phyloP scores from a whole-genome alignment of 2,888 invertebrate genomes.

The Sisyra terminalis region DNA sequence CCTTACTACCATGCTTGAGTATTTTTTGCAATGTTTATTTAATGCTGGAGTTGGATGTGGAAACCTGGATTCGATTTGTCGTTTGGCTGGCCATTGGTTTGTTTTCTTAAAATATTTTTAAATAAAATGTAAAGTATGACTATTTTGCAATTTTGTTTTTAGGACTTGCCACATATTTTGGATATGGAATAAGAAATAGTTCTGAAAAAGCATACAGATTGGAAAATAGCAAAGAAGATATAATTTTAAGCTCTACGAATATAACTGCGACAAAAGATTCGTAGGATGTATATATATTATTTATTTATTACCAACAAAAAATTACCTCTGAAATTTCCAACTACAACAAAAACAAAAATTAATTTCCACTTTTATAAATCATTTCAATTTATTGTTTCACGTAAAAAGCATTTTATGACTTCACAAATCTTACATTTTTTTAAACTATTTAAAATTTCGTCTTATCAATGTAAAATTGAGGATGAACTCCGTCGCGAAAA shows the following conservation, averaged over 20 bases:
- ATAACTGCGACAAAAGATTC: background rate
- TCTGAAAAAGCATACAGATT: slow-evolving; percentile 28
- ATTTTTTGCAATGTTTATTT: slow-evolving; percentile 77
- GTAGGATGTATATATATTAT: background rate
- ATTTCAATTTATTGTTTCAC: too few species aligned
- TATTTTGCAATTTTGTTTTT: slow-evolving; percentile 16
- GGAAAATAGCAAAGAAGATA: too few species aligned
- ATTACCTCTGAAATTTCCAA: background rate
- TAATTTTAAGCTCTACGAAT: background rate
- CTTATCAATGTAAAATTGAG: too few species aligned
- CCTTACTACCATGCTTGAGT: slow-evolving; percentile 68
- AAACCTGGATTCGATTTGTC: slow-evolving; percentile 79
- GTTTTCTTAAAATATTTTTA: too few species aligned
- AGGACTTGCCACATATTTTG: slow-evolving; percentile 76
- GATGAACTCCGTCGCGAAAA: too few species aligned
- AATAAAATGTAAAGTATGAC: background rate
- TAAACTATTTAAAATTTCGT: too few species aligned
- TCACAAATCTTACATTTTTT: too few species aligned
- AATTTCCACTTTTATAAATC: too few species aligned
- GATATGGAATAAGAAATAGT: slow-evolving; percentile 69
- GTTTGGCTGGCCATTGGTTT: slow-evolving; percentile 71
- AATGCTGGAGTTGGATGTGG: slow-evolving; percentile 71
- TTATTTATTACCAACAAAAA: too few species aligned
- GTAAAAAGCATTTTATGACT: too few species aligned
- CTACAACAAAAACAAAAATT: too few species aligned